Base-by-base conservation (phyloP, 1,140 invertebrate genomes). In the Pachypeltis micranthus region DNA sequence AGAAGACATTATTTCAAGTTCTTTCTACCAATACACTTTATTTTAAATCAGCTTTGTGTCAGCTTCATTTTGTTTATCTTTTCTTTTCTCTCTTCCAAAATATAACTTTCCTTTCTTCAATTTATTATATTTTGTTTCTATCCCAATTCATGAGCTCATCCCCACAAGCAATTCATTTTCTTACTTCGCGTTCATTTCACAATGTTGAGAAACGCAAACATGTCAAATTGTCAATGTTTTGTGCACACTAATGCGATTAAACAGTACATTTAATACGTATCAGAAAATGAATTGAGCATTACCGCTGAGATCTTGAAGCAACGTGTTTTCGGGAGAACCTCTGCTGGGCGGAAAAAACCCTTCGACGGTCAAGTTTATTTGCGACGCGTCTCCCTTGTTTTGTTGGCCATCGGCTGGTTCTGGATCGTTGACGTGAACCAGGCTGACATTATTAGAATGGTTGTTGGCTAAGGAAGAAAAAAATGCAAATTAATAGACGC, bases 301-400 rank as follows among this genome's bases (percentile, higher is more conserved):
- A 21, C 23, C 25, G 19, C 51, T 34, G 57, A 31, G 25, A 21
- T 51, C 39, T 23, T 23, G 29, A 39, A n/a, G 34, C 61, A 34
- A 39, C 24, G 61, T 16, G 24, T 44, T 44, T 21, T 27, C n/a
- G 3, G n/a, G 27, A 25, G 29, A 29, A 21, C 47, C 39, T n/a
- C 23, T 25, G 21, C 23, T 25, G 16, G 62, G 63, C 24, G 65
- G 63, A 34, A 64, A 69, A 31, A 65, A 67, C 2, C 66, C 68
- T 56, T 67, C 68, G 25, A 69, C 66, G 24, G 68, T 68, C 28
- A 68, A 65, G 34, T 68, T 67, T 14, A 67, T 55, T 25, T 65
- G 39, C 14, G 55, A 60, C 55, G 29, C 28, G 34, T 23, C 56
- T 31, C 63, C 64, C n/a, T n/a, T n/a, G 19, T 61, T 47, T 47